Evolutionary conservation across 2,797 vertebrate species (phyloP).

Genomic region (Acanthurus tractus): DNA sequence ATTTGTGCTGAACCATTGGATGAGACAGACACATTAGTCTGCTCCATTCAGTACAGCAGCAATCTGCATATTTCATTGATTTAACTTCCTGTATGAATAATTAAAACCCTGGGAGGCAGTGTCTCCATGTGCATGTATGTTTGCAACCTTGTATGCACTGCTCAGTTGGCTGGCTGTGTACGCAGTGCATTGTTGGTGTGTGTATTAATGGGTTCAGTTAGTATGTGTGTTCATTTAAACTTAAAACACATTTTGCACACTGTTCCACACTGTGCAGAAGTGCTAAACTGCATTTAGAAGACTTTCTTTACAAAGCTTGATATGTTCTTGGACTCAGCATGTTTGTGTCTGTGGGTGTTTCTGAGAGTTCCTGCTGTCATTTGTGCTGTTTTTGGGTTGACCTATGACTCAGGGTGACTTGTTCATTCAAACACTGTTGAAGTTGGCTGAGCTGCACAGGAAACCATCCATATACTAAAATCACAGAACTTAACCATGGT

Average conservation of each 20-base stretch:
- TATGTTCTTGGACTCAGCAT: conserved; percentile 40
- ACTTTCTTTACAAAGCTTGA: conserved; percentile 29
- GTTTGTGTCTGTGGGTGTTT: conserved; percentile 47
- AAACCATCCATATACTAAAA: not conserved
- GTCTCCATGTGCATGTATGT: conserved; percentile 45
- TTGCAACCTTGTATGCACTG: conserved; percentile 43
- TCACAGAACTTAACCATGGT: not conserved
- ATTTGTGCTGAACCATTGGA: conserved; percentile 60
- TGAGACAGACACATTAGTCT: conserved; percentile 66
- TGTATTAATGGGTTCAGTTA: conserved; percentile 26
- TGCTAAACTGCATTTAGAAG: conserved; percentile 10
- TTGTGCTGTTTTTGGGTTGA: conserved; percentile 42
- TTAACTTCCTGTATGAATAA: conserved; percentile 81
- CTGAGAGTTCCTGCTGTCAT: conserved; percentile 35
- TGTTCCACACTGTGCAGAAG: conserved; percentile 12
- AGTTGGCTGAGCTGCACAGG: conserved; percentile 11
- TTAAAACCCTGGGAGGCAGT: conserved; percentile 61
- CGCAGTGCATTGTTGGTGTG: conserved; percentile 19
- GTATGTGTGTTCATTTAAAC: conserved; percentile 22
- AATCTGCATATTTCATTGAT: conserved; percentile 82
- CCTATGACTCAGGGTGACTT: conserved; percentile 47
- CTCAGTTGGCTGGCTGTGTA: conserved; percentile 19
- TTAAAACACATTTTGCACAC: conserved; percentile 33
- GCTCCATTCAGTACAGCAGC: conserved; percentile 54
- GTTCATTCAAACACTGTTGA: conserved; percentile 31